Evolutionary conservation across 2,797 vertebrate species (phyloP).

Genomic region (Eulemur mongoz): DNA sequence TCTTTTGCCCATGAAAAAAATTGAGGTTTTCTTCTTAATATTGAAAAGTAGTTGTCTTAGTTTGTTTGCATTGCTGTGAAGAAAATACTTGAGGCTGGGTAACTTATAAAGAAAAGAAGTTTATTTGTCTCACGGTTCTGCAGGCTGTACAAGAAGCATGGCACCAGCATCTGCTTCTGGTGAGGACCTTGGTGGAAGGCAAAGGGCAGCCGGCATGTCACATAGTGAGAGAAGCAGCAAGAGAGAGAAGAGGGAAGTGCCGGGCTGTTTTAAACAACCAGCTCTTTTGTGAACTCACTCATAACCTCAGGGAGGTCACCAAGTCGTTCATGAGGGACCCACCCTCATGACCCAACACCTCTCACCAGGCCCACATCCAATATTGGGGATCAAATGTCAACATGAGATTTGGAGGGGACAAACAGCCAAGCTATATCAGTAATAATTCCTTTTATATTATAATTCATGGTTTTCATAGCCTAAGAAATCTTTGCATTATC

Average conservation of each 20-base stretch:
- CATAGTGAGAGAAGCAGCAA: background rate
- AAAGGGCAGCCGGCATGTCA: background rate
- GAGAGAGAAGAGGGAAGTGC: background rate
- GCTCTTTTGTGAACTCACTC: too few relatives aligned
- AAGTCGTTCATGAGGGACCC: background rate
- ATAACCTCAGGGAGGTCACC: background rate
- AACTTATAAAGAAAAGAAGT: background rate
- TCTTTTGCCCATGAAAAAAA: background rate
- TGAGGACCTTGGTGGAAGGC: background rate
- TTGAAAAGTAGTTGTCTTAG: background rate
- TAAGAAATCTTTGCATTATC: background rate
- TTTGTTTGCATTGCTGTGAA: background rate
- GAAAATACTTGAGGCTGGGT: background rate
- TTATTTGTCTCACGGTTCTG: background rate
- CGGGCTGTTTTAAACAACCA: background rate
- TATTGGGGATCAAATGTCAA: background rate
- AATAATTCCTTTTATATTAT: background rate
- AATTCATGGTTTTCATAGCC: background rate
- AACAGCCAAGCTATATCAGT: background rate
- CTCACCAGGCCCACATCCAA: background rate
- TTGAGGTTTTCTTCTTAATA: conserved; percentile 5
- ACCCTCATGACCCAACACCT: background rate
- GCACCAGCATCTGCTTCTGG: background rate
- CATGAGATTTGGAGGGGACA: background rate
- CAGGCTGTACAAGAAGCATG: background rate